These are phyloP conservation scores for Scaeva pyrastri DNA, from an alignment of 2,888 invertebrate species.

Conservation along the genomic window DNA sequence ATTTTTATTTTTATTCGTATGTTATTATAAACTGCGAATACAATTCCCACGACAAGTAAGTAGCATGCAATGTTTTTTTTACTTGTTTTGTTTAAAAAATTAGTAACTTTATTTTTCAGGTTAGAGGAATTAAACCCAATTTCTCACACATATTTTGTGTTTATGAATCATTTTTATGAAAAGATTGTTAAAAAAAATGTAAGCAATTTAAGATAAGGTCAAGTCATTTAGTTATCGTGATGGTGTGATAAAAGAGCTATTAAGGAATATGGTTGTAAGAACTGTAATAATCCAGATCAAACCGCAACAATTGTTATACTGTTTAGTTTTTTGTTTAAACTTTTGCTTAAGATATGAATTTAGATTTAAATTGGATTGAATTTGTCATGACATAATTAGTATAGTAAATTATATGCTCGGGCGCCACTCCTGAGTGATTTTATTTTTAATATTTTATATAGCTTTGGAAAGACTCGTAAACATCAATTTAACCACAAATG, in stretches of 20 bases:
- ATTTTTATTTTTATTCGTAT: neutral
- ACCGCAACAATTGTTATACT: conserved; percentile 38
- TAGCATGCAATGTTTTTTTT: conserved; percentile 61
- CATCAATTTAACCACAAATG: no score
- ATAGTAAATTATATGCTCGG: neutral
- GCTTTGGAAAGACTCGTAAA: neutral
- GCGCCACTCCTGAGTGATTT: neutral
- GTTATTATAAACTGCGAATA: conserved; percentile 41
- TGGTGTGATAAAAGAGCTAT: neutral
- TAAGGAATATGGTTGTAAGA: neutral
- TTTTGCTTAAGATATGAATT: conserved; percentile 26
- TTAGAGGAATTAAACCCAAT: conserved; percentile 50
- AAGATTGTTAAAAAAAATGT: neutral
- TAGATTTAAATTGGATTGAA: conserved; percentile 3
- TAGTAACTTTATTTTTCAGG: conserved; percentile 23
- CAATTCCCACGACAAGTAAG: conserved; percentile 64
- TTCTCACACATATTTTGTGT: conserved; percentile 62
- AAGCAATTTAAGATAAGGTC: neutral
- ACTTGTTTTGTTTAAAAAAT: conserved; percentile 10
- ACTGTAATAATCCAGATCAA: neutral
- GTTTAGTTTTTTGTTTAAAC: neutral
- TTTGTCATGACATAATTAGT: neutral
- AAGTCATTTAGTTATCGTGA: conserved; percentile 13
- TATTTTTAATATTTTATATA: neutral
- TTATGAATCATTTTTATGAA: conserved; percentile 1